A percentile compares a stretch with the other conserved stretches of the same genome.
Conservation (phyloP, 2,888 invertebrate species). For the Gandaritis pyraliata region DNA sequence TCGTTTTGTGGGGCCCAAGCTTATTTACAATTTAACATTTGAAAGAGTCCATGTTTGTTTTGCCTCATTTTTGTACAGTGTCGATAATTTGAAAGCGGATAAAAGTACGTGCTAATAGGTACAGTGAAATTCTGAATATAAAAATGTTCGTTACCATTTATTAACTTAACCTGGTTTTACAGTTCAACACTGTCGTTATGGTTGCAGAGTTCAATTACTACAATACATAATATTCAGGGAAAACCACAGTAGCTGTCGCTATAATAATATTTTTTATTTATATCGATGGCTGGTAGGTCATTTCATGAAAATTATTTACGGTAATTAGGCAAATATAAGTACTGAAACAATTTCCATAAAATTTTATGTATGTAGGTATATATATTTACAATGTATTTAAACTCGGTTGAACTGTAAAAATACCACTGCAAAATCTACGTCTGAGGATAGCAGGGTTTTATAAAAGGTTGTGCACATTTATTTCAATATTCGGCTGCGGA, state of each 20-base stretch:
- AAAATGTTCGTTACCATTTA: slow-evolving; percentile 17
- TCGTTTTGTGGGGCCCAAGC: slow-evolving; percentile 2
- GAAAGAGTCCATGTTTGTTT: not conserved
- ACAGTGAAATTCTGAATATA: slow-evolving; percentile 7
- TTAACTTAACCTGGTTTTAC: slow-evolving; percentile 23
- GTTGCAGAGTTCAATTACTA: slow-evolving; percentile 15
- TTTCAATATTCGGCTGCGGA: slow-evolving; percentile 27
- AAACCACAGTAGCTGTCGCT: not conserved
- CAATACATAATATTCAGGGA: slow-evolving; percentile 7
- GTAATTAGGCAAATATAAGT: too few species aligned
- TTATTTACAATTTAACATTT: slow-evolving; percentile 10
- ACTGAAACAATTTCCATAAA: too few species aligned
- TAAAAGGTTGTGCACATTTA: slow-evolving; percentile 16
- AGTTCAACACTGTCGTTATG: slow-evolving; percentile 27
- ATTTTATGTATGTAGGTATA: not conserved
- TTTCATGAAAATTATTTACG: not conserved
- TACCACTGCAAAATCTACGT: not conserved
- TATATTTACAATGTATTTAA: not conserved
- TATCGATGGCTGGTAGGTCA: not conserved
- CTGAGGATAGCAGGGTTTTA: slow-evolving; percentile 1
- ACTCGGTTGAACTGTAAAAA: not conserved
- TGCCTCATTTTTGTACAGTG: not conserved
- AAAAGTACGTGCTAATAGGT: not conserved
- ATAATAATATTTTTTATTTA: too few species aligned
- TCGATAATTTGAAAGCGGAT: slow-evolving; percentile 2